Evolutionary conservation across 2,888 invertebrate genomes (phyloP).

Genomic region (Mesorhabditis belari): DNA sequence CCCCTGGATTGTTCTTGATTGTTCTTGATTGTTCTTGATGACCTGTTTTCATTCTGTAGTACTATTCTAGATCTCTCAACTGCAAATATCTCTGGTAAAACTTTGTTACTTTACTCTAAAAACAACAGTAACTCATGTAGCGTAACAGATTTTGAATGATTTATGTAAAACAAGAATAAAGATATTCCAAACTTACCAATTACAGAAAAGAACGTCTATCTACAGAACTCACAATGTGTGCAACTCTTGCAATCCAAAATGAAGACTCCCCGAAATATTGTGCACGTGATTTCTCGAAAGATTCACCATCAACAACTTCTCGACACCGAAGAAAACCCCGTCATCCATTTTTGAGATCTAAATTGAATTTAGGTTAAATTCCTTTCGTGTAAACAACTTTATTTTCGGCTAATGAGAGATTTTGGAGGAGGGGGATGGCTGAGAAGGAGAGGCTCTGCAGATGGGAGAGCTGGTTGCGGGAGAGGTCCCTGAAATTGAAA

Average conservation of each 20-base stretch:
- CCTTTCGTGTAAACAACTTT: slow-evolving; percentile 14
- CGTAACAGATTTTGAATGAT: no score
- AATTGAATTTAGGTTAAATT: background rate
- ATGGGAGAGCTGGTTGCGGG: slow-evolving; percentile 20
- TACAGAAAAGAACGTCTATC: background rate
- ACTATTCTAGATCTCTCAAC: no score
- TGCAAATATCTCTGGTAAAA: no score
- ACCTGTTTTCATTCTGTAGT: background rate
- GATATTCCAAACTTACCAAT: background rate
- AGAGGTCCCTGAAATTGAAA: slow-evolving; percentile 23
- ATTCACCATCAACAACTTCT: slow-evolving; percentile 22
- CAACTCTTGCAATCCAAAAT: slow-evolving; percentile 25
- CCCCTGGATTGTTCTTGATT: slow-evolving; percentile 17
- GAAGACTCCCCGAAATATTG: slow-evolving; percentile 27
- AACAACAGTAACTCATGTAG: no score
- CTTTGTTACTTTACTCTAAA: no score
- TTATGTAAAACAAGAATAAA: no score
- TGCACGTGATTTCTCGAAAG: slow-evolving; percentile 26
- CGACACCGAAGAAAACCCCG: slow-evolving; percentile 31
- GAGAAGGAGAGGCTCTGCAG: slow-evolving; percentile 21
- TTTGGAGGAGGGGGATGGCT: slow-evolving; percentile 14
- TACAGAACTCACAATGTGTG: slow-evolving; percentile 22
- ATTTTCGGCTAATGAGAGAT: slow-evolving; percentile 25
- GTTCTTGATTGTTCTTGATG: background rate
- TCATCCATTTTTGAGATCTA: slow-evolving; percentile 12